Base-by-base conservation (phyloP, 2,113 vertebrate species). In the Tympanuchus pallidicinctus region DNA sequence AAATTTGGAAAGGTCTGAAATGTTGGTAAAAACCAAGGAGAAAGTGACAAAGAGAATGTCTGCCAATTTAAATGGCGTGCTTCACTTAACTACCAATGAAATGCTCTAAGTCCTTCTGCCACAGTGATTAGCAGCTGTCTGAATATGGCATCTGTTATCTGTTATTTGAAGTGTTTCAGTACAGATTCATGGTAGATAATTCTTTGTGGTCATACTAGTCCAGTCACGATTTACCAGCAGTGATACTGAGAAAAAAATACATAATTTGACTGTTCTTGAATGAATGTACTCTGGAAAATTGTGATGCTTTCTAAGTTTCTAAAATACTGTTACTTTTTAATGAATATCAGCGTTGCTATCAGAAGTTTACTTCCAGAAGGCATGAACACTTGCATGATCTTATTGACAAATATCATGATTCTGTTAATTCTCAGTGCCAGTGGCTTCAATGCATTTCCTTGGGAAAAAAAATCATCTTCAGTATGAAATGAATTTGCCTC, bases 321-420 rank as follows among this genome's bases (percentile, higher is more conserved):
- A 45, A 65, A 57, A 17, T 69, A 32, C 10, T 36, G 2, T 57
- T 88, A 77, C 18, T 36, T 86, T 71, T 81, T 52, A 57, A 64
- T 82, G 30, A 90, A 54, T 38, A 90, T n/a, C 65, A 54, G n/a
- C 22, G 63, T 90, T 94, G 65, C 43, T 86, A 90, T 78, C 57
- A 69, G 57, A 80, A 88, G 40, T 82, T 93, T 82, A n/a, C 36
- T 87, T 95, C 70, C 61, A 59, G 76, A 84, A 94, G 45, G 32
- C 61, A 45, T 81, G 73, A 84, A 50, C 52, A 22, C 86, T 95
- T 87, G 45, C 40, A 30, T 0, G 9, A 65, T 16, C 27, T 87
- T 91, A 73, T 59, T 73, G 71, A 82, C 40, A 82, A 52, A 88
- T 50, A 45, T 27, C 60, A 57, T 7, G 22, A 40, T 89, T 94